phyloP scores from a whole-genome alignment of 2,113 vertebrate genomes.

The Psilopogon haemacephalus region DNA sequence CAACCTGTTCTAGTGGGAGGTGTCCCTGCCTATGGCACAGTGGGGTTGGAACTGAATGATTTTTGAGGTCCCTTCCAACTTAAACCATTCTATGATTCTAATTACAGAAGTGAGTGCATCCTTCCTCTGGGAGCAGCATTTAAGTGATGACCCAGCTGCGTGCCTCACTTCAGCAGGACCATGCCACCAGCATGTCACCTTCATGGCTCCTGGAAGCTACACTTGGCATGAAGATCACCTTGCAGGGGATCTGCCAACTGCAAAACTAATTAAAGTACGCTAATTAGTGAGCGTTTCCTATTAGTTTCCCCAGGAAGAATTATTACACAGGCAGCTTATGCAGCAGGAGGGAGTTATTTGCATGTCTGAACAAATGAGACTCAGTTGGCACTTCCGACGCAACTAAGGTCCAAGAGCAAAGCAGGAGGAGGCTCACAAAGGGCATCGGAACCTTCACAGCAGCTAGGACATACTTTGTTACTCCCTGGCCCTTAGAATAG shows the following conservation, averaged over 20 bases:
- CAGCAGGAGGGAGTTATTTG: neutral
- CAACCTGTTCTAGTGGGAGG: no score
- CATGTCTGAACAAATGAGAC: neutral
- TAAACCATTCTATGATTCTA: no score
- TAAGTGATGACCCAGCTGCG: neutral
- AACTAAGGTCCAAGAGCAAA: neutral
- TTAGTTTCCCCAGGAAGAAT: neutral
- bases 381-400: neutral
- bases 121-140: neutral
- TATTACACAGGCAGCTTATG: neutral
- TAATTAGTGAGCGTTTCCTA: slow-evolving; percentile 18
- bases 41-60: no score
- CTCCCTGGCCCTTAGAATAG: neutral
- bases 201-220: neutral
- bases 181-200: neutral
- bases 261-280: neutral
- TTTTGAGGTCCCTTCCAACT: no score
- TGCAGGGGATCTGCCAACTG: neutral
- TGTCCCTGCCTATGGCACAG: no score
- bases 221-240: neutral
- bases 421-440: neutral
- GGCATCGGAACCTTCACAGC: neutral
- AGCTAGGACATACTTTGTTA: fast-evolving
- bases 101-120: neutral
- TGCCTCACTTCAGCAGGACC: neutral